A percentile compares a stretch with the other conserved stretches of the same genome.
These are phyloP conservation scores for Aurelia sp. DNA, from an alignment of 30 jellyfish, hydroid and myxozoan genomes.

Conservation along the genomic window DNA sequence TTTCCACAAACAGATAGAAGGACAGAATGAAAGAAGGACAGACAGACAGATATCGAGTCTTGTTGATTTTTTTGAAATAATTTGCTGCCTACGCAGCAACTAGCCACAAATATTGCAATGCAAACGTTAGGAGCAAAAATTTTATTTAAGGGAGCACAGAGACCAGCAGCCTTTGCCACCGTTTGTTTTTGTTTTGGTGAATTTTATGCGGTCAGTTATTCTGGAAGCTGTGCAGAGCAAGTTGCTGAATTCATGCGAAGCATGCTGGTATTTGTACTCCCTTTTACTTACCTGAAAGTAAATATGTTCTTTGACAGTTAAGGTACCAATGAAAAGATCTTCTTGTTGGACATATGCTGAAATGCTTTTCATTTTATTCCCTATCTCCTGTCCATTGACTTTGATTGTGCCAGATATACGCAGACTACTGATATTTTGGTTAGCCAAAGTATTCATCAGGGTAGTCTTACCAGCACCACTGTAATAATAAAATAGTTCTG, in stretches of 20 bases:
- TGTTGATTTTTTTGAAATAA: too few relatives aligned
- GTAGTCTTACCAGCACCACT: conserved; percentile 99
- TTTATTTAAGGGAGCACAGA: too few relatives aligned
- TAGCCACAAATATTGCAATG: neutral
- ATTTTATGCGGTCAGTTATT: too few relatives aligned
- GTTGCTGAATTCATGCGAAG: too few relatives aligned
- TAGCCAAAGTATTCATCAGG: conserved; percentile 81
- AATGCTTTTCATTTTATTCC: conserved; percentile 70
- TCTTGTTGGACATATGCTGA: conserved; percentile 97
- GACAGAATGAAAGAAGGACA: too few relatives aligned
- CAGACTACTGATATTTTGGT: conserved; percentile 69
- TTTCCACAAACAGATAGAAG: too few relatives aligned
- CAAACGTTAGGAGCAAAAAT: neutral
- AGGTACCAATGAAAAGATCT: conserved; percentile 93
- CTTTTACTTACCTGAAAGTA: conserved; percentile 87
- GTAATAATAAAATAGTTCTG: neutral
- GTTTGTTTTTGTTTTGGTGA: too few relatives aligned
- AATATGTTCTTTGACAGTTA: conserved; percentile 96
- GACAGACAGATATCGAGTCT: too few relatives aligned
- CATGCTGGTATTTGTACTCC: too few relatives aligned
- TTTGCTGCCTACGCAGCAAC: too few relatives aligned
- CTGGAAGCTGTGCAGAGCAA: too few relatives aligned
- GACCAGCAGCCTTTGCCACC: too few relatives aligned
- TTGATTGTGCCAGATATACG: conserved; percentile 70
- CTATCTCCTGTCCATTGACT: conserved; percentile 78